Evolutionary conservation across 1,140 invertebrate species (phyloP).

Genomic region (Brachionus manjavacas): DNA sequence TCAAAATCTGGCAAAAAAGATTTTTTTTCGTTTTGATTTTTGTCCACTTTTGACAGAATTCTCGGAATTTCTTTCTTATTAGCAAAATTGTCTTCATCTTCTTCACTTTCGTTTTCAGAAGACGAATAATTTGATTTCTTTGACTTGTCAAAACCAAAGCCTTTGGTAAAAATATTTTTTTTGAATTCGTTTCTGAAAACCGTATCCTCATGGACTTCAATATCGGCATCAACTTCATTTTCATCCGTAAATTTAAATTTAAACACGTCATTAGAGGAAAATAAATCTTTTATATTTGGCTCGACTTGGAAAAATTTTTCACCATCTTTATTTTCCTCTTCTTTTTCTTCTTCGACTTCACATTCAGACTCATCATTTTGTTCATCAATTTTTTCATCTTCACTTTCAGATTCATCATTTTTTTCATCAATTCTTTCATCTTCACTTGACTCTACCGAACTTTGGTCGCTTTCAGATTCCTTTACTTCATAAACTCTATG

Average conservation of each 20-base stretch:
- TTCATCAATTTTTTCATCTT: background rate
- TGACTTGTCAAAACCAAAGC: background rate
- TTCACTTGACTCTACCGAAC: background rate
- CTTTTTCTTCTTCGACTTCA: background rate
- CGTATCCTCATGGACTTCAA: background rate
- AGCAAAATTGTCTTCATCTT: background rate
- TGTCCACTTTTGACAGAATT: background rate
- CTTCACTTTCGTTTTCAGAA: background rate
- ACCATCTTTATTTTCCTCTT: background rate
- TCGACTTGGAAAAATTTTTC: constrained; percentile 25
- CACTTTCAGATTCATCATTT: background rate
- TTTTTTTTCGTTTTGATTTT: constrained; percentile 29
- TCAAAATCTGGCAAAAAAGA: constrained; percentile 11
- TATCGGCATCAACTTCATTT: background rate
- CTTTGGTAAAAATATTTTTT: background rate
- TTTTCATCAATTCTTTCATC: background rate
- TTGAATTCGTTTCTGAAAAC: background rate
- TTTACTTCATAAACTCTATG: background rate
- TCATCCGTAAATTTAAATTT: constrained; percentile 40
- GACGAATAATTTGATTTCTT: constrained; percentile 17
- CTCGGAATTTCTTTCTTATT: background rate
- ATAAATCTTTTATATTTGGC: constrained; percentile 37
- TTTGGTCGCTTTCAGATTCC: background rate
- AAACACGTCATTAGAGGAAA: constrained; percentile 30
- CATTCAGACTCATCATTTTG: background rate